Evolutionary conservation across 2,797 vertebrate species (phyloP).

Genomic region (Triplophysa bombifrons): DNA sequence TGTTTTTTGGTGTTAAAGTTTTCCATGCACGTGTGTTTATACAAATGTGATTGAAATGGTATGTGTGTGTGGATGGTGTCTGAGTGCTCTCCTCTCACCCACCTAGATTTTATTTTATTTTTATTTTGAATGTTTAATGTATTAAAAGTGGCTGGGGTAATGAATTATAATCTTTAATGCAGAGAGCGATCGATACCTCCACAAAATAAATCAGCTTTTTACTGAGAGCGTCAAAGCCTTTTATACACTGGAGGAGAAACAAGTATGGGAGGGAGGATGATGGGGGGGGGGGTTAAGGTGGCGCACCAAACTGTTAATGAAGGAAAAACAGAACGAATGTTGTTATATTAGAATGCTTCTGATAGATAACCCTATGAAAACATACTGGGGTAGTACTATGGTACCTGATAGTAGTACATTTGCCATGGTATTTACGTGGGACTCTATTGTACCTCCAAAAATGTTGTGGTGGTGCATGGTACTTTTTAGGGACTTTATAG

Average conservation of each 20-base stretch:
- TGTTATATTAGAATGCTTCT: constrained; percentile 54
- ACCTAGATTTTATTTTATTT: constrained; percentile 76
- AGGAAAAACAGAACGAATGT: constrained; percentile 53
- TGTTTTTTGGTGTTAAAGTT: constrained; percentile 24
- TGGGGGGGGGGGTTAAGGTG: not conserved
- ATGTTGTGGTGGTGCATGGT: not conserved
- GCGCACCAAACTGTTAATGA: constrained; percentile 37
- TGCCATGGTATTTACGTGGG: not conserved
- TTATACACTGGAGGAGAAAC: constrained; percentile 81
- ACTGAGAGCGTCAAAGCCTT: constrained; percentile 83
- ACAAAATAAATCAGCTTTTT: constrained; percentile 88
- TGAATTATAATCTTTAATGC: constrained; percentile 90
- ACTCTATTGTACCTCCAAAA: not conserved
- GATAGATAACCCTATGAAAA: constrained; percentile 49
- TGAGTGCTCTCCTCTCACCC: constrained; percentile 69
- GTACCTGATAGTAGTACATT: not conserved
- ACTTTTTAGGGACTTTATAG: not conserved
- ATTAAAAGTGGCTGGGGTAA: constrained; percentile 83
- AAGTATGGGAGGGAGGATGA: constrained; percentile 51
- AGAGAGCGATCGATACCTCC: constrained; percentile 82
- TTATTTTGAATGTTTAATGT: constrained; percentile 88
- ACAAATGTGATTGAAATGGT: constrained; percentile 49
- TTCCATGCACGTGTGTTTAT: constrained; percentile 25
- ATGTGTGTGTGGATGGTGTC: constrained; percentile 48
- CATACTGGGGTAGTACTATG: not conserved